phyloP scores from a whole-genome alignment of 2,888 invertebrate species.

The Folsomia candida region DNA sequence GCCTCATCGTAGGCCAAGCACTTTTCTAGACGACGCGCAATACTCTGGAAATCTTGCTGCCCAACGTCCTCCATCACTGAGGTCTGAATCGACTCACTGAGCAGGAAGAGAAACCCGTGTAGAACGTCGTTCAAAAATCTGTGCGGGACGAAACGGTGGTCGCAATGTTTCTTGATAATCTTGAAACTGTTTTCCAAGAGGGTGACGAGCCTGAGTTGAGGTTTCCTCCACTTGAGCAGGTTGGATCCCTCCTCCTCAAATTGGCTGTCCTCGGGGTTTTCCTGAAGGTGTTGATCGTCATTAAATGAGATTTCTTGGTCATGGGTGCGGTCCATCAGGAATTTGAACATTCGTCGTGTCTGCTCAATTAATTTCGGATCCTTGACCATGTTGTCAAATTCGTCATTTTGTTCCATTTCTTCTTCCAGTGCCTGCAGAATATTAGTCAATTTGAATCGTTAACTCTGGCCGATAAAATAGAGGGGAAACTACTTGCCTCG shows the following conservation, averaged over 20 bases:
- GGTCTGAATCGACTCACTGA: constrained; percentile 21
- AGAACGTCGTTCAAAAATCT: constrained; percentile 31
- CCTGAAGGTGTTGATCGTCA: background rate
- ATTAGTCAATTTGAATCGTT: too few relatives aligned
- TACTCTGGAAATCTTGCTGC: constrained; percentile 25
- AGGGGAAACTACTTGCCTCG: too few relatives aligned
- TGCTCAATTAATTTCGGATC: constrained; percentile 16
- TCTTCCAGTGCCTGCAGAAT: background rate
- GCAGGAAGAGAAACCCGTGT: constrained; percentile 35
- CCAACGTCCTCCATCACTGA: constrained; percentile 33
- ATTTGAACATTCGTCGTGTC: constrained; percentile 36
- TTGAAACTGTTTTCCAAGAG: constrained; percentile 31
- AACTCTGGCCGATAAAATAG: too few relatives aligned
- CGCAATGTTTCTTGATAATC: constrained; percentile 29
- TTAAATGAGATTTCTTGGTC: constrained; percentile 5
- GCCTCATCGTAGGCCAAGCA: constrained; percentile 20
- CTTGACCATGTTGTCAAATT: constrained; percentile 15
- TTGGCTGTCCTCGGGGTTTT: background rate
- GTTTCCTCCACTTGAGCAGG: background rate
- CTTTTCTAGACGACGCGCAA: constrained; percentile 24
- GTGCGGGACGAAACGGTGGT: constrained; percentile 24
- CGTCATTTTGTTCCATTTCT: background rate
- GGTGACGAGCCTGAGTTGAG: constrained; percentile 18
- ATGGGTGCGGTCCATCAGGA: constrained; percentile 27
- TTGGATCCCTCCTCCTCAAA: too few relatives aligned